Evolutionary conservation across 2,113 vertebrate species (phyloP), one percentile per base, ranked within the genome.

Genomic region (Camelus dromedarius): DNA sequence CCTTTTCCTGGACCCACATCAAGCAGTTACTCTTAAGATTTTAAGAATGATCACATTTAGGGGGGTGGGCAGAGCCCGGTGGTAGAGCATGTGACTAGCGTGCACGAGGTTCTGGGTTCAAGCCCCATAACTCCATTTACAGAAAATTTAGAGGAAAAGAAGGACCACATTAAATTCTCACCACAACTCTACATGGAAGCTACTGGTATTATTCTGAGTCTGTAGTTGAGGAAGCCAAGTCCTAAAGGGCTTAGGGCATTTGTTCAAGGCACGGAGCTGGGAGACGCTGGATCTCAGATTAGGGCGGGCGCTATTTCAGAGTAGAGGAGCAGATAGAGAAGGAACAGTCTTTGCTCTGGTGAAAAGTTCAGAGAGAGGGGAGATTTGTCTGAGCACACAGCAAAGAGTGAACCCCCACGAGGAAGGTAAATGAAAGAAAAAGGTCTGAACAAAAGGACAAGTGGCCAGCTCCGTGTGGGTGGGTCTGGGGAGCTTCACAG

Each of bases 41-140:
- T 16, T 14, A 42, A 2, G 7, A n/a, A 16, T 19, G 0, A 1
- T 10, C 12, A 16, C 8, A 0, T 50, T 42, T 42, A 42, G 38
- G 38, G 38, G 38, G 38, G 38, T 42, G 38, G 38, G 38, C 38
- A 42, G 38, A 42, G 38, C 38, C 4, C 38, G 5, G 38, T 42
- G 38, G 38, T 42, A 42, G 38, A 42, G 38, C 38, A 42, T 42
- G 38, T 4, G 38, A 42, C 38, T 42, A 42, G 38, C 38, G 5
- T 42, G 38, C 38, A 42, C 38, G 38, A 42, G 38, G 38, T 42
- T 42, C 38, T 42, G 38, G 38, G 38, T 42, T 42, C 38, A 42
- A 42, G 38, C 38, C 38, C 38, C 38, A 42, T 42, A 42, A 42
- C 38, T 42, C 38, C 38, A 42, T 42, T 42, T 42, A 42, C 38